phyloP scores from a whole-genome alignment of 2,888 invertebrate species.

The Trichopria drosophilae region DNA sequence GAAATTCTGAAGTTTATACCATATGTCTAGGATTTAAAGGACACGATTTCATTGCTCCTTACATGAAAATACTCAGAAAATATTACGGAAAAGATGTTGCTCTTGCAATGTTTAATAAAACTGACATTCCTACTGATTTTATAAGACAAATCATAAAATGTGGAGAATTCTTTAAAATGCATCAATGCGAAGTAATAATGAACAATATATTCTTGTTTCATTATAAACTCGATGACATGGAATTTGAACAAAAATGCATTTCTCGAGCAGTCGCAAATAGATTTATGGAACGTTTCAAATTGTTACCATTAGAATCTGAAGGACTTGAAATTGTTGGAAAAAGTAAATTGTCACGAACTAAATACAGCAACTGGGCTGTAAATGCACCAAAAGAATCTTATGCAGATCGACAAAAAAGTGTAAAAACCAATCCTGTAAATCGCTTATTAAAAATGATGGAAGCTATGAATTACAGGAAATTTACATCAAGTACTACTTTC shows the following conservation, averaged over 20 bases:
- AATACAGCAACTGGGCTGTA: constrained; percentile 59
- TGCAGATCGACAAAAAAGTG: constrained; percentile 62
- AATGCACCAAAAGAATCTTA: constrained; percentile 64
- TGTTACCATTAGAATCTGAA: constrained; percentile 61
- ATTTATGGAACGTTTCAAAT: constrained; percentile 65
- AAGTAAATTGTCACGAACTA: constrained; percentile 60
- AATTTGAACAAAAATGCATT: constrained; percentile 34
- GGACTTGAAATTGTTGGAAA: constrained; percentile 56
- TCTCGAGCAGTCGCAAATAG: constrained; percentile 56
- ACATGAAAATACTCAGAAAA: constrained; percentile 58
- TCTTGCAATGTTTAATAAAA: constrained; percentile 64
- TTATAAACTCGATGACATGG: constrained; percentile 40
- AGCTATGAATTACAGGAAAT: constrained; percentile 6
- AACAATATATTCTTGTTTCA: constrained; percentile 68
- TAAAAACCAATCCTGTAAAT: constrained; percentile 60
- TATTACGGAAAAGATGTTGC: constrained; percentile 59
- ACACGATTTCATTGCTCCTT: constrained; percentile 53
- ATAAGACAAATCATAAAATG: constrained; percentile 68
- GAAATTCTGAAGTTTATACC: constrained; percentile 92
- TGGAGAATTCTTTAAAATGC: constrained; percentile 67
- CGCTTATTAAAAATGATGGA: constrained; percentile 22
- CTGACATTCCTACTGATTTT: constrained; percentile 67
- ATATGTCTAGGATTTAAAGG: constrained; percentile 71
- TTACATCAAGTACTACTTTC: constrained; percentile 18
- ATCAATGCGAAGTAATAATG: constrained; percentile 70